phyloP scores from a whole-genome alignment of 1,140 invertebrate species.

The Nomia melanderi region DNA sequence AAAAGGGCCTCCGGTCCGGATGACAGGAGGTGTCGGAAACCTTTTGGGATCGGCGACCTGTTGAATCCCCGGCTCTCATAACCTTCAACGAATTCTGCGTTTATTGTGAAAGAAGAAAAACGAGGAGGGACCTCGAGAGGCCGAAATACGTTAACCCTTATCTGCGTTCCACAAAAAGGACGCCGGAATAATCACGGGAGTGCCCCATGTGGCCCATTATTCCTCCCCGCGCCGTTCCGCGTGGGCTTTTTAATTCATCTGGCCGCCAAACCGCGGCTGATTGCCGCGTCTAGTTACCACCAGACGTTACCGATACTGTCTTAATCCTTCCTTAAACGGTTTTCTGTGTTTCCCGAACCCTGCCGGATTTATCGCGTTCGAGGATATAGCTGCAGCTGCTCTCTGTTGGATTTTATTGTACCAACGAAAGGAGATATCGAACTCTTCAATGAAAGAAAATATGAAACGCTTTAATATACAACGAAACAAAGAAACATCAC shows the following conservation, averaged over 20 bases:
- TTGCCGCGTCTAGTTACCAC: conserved; percentile 11
- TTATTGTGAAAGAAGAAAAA: conserved; percentile 47
- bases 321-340: background rate
- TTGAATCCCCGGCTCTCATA: conserved; percentile 44
- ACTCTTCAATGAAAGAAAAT: too few species aligned
- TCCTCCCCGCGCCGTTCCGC: background rate
- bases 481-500: too few species aligned
- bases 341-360: too few species aligned
- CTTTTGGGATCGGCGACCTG: conserved; percentile 54
- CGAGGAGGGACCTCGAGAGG: conserved; percentile 21
- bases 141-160: conserved; percentile 50
- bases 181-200: conserved; percentile 12
- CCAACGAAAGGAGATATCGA: too few species aligned
- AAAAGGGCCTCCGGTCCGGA: conserved; percentile 48
- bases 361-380: too few species aligned
- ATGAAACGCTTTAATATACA: too few species aligned
- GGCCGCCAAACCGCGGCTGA: background rate
- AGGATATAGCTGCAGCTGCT: too few species aligned
- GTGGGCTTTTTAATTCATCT: background rate
- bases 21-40: conserved; percentile 56
- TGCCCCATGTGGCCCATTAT: conserved; percentile 13
- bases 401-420: too few species aligned
- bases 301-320: background rate
- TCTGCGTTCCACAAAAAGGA: conserved; percentile 36
- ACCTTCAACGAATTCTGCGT: conserved; percentile 49